A percentile compares a stretch with the other conserved stretches of the same genome.
phyloP scores from a whole-genome alignment of 2,888 invertebrate genomes.

The Phytoseiulus persimilis region DNA sequence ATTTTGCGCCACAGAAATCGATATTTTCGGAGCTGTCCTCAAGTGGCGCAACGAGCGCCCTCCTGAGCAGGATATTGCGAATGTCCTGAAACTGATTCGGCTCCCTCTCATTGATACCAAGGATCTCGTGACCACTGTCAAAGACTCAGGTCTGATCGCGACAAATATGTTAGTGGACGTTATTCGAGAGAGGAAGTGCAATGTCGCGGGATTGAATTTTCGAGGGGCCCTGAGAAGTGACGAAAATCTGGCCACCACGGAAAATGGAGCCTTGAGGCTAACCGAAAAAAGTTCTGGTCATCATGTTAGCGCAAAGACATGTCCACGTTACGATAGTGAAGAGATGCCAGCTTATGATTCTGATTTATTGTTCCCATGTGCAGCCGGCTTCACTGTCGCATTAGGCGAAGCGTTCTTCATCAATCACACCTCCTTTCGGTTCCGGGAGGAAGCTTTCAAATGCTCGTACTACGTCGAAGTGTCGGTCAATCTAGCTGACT shows the following conservation, averaged over 20 bases:
- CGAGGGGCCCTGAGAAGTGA: conserved; percentile 67
- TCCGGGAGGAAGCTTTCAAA: conserved; percentile 84
- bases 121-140: no score
- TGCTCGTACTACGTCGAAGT: conserved; percentile 76
- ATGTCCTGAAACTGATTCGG: no score
- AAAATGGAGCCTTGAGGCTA: conserved; percentile 73
- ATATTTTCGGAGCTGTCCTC: conserved; percentile 77
- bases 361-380: conserved; percentile 55
- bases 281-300: conserved; percentile 87
- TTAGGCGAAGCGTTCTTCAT: conserved; percentile 72
- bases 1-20: conserved; percentile 89
- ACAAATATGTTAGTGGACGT: conserved; percentile 62
- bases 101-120: no score
- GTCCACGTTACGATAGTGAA: conserved; percentile 76
- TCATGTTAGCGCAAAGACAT: conserved; percentile 56
- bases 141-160: no score
- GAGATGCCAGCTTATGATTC: conserved; percentile 78
- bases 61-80: no score
- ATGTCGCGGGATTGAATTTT: conserved; percentile 70
- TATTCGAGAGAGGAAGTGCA: conserved; percentile 72
- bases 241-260: conserved; percentile 77
- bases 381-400: conserved; percentile 68
- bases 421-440: conserved; percentile 79
- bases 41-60: no score
- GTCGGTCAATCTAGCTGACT: conserved; percentile 88